A percentile compares a stretch with the other conserved stretches of the same genome.
phyloP scores from a whole-genome alignment of 2,888 invertebrate species.

The Hyles lineata region DNA sequence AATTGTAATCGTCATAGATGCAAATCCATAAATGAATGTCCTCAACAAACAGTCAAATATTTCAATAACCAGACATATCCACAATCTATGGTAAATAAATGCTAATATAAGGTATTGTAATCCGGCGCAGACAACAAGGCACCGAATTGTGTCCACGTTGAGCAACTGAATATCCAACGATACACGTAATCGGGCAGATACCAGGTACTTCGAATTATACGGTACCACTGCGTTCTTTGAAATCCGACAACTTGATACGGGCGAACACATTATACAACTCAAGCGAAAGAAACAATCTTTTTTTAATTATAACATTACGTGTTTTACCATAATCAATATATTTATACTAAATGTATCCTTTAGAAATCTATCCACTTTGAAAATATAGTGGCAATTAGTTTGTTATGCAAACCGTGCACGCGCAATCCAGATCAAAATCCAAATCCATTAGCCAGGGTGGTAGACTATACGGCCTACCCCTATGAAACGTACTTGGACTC shows the following conservation, averaged over 20 bases:
- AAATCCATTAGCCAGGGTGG: too few relatives aligned
- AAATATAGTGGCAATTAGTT: too few relatives aligned
- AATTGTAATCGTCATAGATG: background rate
- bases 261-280: background rate
- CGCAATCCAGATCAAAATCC: too few relatives aligned
- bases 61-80: background rate
- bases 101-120: slow-evolving; percentile 11
- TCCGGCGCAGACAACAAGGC: slow-evolving; percentile 15
- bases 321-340: too few relatives aligned
- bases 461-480: too few relatives aligned
- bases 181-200: slow-evolving; percentile 2
- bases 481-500: too few relatives aligned
- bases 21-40: background rate
- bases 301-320: too few relatives aligned
- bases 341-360: too few relatives aligned
- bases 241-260: background rate
- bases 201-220: background rate
- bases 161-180: slow-evolving; percentile 10
- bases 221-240: slow-evolving; percentile 5
- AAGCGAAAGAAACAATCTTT: too few relatives aligned
- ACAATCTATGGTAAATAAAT: slow-evolving; percentile 16
- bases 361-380: too few relatives aligned
- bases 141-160: slow-evolving; percentile 8
- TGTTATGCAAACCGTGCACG: too few relatives aligned
- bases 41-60: background rate